Evolutionary conservation across 2,888 invertebrate genomes (phyloP).

Genomic region (Crocallis elinguaria): DNA sequence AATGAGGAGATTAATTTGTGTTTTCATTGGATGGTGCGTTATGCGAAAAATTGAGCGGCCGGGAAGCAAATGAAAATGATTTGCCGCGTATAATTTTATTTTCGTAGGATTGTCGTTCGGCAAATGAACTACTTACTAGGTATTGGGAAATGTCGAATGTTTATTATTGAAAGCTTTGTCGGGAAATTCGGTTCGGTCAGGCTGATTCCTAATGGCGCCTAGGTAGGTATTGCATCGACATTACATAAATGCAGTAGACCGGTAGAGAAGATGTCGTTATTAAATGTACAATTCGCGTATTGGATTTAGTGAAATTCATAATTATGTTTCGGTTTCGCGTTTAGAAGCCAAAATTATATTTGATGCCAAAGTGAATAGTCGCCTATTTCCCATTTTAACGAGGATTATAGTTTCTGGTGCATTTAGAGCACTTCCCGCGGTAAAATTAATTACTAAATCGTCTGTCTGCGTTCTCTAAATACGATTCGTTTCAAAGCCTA

Average conservation of each 20-base stretch:
- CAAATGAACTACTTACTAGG: slow-evolving; percentile 52
- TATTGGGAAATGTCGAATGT: slow-evolving; percentile 31
- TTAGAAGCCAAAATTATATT: slow-evolving; percentile 81
- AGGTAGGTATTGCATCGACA: slow-evolving; percentile 41
- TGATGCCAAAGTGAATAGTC: slow-evolving; percentile 76
- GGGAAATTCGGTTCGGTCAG: slow-evolving; percentile 8
- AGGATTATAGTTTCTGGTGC: slow-evolving; percentile 83
- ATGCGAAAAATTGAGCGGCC: slow-evolving; percentile 82
- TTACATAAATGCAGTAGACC: slow-evolving; percentile 12
- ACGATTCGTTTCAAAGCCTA: slow-evolving; percentile 66
- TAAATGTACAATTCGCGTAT: slow-evolving; percentile 43
- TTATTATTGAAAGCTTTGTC: slow-evolving; percentile 35
- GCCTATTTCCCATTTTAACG: slow-evolving; percentile 81
- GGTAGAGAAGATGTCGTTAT: slow-evolving; percentile 40
- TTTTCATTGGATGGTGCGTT: slow-evolving; percentile 81
- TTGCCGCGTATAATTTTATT: slow-evolving; percentile 71
- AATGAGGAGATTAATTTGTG: slow-evolving; percentile 84
- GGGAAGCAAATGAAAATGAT: slow-evolving; percentile 79
- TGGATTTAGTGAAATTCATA: slow-evolving; percentile 67
- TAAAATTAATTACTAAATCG: slow-evolving; percentile 84
- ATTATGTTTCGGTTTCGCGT: slow-evolving; percentile 63
- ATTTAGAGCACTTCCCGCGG: slow-evolving; percentile 80
- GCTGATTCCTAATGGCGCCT: slow-evolving; percentile 13
- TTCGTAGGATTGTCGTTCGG: slow-evolving; percentile 64
- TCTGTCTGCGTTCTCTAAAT: slow-evolving; percentile 67